Percentiles rank a stretch among this genome's conserved stretches.
Conservation (phyloP, 2,113 vertebrate species). For the Mastomys natalensis region DNA sequence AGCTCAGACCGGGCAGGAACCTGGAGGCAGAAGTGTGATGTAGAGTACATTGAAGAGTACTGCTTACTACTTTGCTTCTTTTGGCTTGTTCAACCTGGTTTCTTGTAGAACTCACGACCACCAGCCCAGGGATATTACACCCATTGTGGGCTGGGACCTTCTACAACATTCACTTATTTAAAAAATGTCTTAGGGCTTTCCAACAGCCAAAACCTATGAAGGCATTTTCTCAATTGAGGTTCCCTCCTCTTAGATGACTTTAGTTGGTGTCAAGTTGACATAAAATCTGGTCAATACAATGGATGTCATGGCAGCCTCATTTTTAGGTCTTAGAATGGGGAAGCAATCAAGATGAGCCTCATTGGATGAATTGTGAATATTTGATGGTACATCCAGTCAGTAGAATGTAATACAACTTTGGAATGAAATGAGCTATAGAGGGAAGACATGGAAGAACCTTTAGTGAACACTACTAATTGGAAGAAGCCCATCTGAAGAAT, state of each 20-base stretch:
- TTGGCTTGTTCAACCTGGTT: neutral
- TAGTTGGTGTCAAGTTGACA: neutral
- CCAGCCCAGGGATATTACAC: neutral
- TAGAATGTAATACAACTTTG: neutral
- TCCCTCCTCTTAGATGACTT: neutral
- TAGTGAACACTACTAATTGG: neutral
- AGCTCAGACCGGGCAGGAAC: neutral
- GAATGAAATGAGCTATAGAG: neutral
- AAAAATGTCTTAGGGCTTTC: neutral
- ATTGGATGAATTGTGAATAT: neutral
- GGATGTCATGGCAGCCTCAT: neutral
- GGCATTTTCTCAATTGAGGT: neutral
- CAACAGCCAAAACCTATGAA: neutral
- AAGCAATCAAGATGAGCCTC: neutral
- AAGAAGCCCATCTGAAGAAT: neutral
- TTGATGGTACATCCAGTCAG: no score
- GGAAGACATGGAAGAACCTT: neutral
- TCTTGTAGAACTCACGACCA: neutral
- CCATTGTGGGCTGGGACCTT: neutral
- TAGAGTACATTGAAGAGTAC: neutral
- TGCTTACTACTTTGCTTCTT: neutral
- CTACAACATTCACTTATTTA: neutral
- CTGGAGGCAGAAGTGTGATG: neutral
- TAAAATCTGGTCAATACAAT: neutral
- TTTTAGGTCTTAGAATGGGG: neutral